A percentile compares a stretch with the other conserved stretches of the same genome.
Evolutionary conservation across 2,888 invertebrate species (phyloP).

Genomic region (Cerceris ruficornis): DNA sequence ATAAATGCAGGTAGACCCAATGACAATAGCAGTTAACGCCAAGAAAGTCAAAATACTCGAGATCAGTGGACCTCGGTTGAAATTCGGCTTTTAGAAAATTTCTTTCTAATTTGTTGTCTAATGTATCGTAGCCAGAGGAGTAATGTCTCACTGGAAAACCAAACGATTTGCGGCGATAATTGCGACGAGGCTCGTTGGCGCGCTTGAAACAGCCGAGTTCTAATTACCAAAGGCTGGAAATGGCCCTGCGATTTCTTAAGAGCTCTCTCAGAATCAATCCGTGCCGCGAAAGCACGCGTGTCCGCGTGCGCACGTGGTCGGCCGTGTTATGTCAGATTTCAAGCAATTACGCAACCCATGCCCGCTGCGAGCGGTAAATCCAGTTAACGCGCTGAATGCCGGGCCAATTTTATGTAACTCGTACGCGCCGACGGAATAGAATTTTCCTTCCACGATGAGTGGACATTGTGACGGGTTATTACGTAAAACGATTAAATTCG

Average conservation of each 20-base stretch:
- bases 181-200: background rate
- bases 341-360: slow-evolving; percentile 56
- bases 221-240: slow-evolving; percentile 25
- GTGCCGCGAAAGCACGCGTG: slow-evolving; percentile 30
- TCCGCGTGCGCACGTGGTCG: background rate
- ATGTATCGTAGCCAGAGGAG: too few relatives aligned
- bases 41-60: too few relatives aligned
- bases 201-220: background rate
- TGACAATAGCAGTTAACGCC: too few relatives aligned
- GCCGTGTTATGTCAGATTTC: slow-evolving; percentile 57
- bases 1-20: too few relatives aligned
- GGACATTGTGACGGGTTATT: too few relatives aligned
- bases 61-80: too few relatives aligned
- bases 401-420: slow-evolving; percentile 5
- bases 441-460: too few relatives aligned
- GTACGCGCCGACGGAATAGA: too few relatives aligned
- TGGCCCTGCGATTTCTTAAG: slow-evolving; percentile 35
- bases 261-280: background rate
- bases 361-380: slow-evolving; percentile 51
- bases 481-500: too few relatives aligned
- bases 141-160: background rate
- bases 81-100: too few relatives aligned
- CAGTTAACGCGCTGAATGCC: slow-evolving; percentile 28
- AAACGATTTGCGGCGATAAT: background rate
- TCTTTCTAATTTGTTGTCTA: too few relatives aligned